These are phyloP conservation scores for Folsomia manolachei DNA, from an alignment of 2,888 invertebrate genomes.

Conservation along the genomic window DNA sequence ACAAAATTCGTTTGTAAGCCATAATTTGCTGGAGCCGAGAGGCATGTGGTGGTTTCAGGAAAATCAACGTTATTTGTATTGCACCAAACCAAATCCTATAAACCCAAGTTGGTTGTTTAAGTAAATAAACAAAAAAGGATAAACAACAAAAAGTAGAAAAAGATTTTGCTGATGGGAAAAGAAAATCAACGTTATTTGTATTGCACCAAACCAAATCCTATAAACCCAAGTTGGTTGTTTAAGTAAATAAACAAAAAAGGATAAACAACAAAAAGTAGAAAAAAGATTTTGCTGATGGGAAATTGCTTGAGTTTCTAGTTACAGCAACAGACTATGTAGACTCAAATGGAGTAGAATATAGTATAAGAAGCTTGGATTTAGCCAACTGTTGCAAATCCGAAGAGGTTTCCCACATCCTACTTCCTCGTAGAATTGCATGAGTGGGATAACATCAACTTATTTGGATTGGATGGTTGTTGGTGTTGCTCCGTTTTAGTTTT, in stretches of 20 bases:
- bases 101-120: background rate
- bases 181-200: no score
- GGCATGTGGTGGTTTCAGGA: no score
- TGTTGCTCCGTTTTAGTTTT: background rate
- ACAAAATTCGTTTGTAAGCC: no score
- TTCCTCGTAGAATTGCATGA: no score
- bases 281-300: background rate
- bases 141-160: background rate
- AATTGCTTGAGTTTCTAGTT: background rate
- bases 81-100: background rate
- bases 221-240: background rate
- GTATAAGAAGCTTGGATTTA: background rate
- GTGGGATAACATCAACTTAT: no score
- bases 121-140: background rate
- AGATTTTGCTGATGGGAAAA: background rate
- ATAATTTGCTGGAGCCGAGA: no score
- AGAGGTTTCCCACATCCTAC: background rate
- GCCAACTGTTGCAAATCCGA: slow-evolving; percentile 6
- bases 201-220: background rate
- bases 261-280: background rate
- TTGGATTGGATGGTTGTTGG: background rate
- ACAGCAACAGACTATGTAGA: background rate
- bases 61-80: no score
- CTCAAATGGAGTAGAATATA: background rate
- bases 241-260: background rate